Conservation (phyloP, 53 echinoderm and acorn worm species). For the Zoroaster sp. region DNA sequence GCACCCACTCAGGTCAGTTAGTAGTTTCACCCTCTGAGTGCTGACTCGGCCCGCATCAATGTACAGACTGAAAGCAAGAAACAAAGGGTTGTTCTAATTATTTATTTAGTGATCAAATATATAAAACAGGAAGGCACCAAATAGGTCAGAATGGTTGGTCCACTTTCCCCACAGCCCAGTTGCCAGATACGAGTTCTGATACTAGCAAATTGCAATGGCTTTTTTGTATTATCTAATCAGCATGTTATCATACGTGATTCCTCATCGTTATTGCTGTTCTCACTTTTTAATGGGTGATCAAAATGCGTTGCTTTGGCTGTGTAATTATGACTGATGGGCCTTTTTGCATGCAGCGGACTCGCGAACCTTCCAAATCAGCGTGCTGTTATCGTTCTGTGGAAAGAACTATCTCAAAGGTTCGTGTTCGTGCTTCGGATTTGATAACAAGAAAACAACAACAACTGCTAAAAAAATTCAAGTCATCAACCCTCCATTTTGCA, state of each 20-base stretch:
- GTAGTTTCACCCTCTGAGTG: no score
- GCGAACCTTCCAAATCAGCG: no score
- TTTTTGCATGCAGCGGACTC: background rate
- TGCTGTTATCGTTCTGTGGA: background rate
- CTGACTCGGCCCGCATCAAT: background rate
- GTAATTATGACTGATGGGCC: constrained; percentile 3
- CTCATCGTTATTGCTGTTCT: background rate
- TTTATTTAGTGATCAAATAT: background rate
- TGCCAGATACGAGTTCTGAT: background rate
- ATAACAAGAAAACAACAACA: background rate
- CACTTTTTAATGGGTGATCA: background rate
- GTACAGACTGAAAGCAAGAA: background rate
- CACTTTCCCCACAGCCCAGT: background rate
- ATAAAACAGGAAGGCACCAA: background rate
- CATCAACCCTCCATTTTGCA: background rate
- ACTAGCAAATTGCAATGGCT: background rate
- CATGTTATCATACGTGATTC: background rate
- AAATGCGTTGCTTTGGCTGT: background rate
- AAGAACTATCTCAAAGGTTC: background rate
- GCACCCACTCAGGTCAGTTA: no score
- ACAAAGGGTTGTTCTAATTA: background rate
- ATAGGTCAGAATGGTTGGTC: background rate
- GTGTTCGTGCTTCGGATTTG: background rate
- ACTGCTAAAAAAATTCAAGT: background rate
- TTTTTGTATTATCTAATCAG: background rate